Conservation (phyloP, 2,797 vertebrate genomes). For the Ctenochaetus hawaiiensis region DNA sequence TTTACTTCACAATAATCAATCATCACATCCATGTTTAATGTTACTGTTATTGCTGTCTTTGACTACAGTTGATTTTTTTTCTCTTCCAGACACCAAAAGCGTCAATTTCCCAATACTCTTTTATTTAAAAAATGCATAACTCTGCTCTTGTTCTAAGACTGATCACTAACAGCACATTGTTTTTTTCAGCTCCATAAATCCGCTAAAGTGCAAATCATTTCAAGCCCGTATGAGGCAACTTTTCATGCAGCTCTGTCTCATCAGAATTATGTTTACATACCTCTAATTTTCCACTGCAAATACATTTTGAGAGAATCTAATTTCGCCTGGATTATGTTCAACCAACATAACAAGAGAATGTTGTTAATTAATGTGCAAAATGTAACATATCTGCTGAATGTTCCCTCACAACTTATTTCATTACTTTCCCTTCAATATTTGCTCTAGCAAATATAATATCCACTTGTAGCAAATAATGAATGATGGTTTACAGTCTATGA, state of each 20-base stretch:
- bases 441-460: background rate
- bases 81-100: background rate
- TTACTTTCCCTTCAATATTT: background rate
- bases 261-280: background rate
- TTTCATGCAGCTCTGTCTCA: background rate
- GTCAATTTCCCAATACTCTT: background rate
- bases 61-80: background rate
- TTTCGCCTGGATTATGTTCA: background rate
- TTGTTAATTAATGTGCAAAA: background rate
- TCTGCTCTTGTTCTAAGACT: background rate
- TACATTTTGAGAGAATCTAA: background rate
- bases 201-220: conserved; percentile 19
- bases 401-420: background rate
- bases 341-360: conserved; percentile 1
- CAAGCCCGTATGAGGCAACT: background rate
- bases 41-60: too few species aligned
- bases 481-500: too few species aligned
- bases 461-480: too few species aligned
- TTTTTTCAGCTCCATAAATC: conserved; percentile 1
- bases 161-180: background rate
- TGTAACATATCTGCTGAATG: background rate
- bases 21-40: too few species aligned
- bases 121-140: background rate
- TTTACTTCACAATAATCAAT: too few species aligned
- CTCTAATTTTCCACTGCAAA: conserved; percentile 3